phyloP scores from a whole-genome alignment of 2,113 vertebrate species.

The Amphilophus citrinellus region DNA sequence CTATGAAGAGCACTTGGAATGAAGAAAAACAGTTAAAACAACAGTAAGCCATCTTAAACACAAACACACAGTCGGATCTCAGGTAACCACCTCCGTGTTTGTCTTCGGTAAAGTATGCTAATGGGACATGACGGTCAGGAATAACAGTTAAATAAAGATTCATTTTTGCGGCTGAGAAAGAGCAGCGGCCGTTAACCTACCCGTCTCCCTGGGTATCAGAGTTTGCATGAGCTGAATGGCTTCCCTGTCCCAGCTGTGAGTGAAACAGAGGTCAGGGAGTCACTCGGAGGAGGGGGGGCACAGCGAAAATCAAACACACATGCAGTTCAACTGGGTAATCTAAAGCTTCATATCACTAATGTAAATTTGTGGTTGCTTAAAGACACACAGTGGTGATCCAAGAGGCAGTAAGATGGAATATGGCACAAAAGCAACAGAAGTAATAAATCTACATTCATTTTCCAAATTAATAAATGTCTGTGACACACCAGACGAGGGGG shows the following conservation, averaged over 20 bases:
- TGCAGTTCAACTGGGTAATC: conserved; percentile 35
- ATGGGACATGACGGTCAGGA: conserved; percentile 54
- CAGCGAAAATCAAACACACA: conserved; percentile 59
- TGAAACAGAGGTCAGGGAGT: conserved; percentile 57
- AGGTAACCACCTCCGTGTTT: conserved; percentile 32
- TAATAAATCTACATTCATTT: conserved; percentile 37
- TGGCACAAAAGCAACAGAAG: conserved; percentile 22
- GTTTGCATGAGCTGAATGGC: conserved; percentile 89
- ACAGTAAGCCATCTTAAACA: conserved; percentile 32
- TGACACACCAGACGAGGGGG: conserved; percentile 88
- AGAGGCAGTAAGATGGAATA: conserved; percentile 14
- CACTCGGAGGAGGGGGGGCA: conserved; percentile 39
- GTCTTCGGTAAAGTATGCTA: conserved; percentile 20
- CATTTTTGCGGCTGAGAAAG: conserved; percentile 29
- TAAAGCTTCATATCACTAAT: conserved; percentile 27
- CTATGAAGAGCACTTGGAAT: conserved; percentile 91
- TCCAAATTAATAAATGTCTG: conserved; percentile 20
- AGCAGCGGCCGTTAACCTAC: conserved; percentile 74
- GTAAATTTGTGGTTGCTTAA: conserved; percentile 24
- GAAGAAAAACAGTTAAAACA: conserved; percentile 59
- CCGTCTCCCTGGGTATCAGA: conserved; percentile 90
- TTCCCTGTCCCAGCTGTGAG: conserved; percentile 94
- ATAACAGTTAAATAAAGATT: conserved; percentile 57
- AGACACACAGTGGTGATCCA: conserved; percentile 3
- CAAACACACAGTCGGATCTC: conserved; percentile 39